Base-by-base conservation (phyloP, 2,888 invertebrate genomes). In the Lepas anatifera region DNA sequence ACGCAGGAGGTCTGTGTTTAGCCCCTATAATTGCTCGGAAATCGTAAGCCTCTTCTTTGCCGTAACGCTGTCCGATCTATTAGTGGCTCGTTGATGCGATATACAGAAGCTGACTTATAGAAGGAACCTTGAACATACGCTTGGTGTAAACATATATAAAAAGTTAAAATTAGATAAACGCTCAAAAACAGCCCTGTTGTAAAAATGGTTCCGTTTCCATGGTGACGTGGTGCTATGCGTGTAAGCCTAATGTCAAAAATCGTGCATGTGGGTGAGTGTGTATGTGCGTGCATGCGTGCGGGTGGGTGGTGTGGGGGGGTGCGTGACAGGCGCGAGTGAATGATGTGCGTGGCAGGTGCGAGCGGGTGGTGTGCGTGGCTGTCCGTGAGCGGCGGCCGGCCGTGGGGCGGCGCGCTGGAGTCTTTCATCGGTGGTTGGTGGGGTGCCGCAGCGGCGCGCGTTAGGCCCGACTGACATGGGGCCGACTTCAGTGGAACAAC, bases 171-270 rank as follows among this genome's bases (percentile, higher is more conserved):
- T 29, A 29, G 52, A 52, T 29, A 52, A 52, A 52, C 52, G 52
- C 52, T 52, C 52, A 52, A 52, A 52, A 52, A 52, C 52, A 52
- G 52, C 41, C 10, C 41, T 52, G 29, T 29, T 52, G 52, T 52
- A 52, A 52, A 52, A 29, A 50, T 18, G 29, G 52, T 52, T 29
- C 52, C 32, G 52, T 52, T 52, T 52, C 52, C 52, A 52, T 52
- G 52, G 52, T 52, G 52, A 29, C 32, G 52, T 52, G 52, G 52
- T 29, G 52, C 52, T 29, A 18, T n/a, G 29, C 29, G 32, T 52
- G 52, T 48, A 52, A 52, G 29, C 29, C 52, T 29, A 52, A 29
- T 29, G 29, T 29, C 3, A 13, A 16, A 16, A 11, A n/a, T n/a
- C n/a, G n/a, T n/a, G n/a, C n/a, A n/a, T n/a, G n/a, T n/a, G n/a